These are phyloP conservation scores for Leucoptera coffeella DNA, from an alignment of 2,888 invertebrate species.

Conservation along the genomic window DNA sequence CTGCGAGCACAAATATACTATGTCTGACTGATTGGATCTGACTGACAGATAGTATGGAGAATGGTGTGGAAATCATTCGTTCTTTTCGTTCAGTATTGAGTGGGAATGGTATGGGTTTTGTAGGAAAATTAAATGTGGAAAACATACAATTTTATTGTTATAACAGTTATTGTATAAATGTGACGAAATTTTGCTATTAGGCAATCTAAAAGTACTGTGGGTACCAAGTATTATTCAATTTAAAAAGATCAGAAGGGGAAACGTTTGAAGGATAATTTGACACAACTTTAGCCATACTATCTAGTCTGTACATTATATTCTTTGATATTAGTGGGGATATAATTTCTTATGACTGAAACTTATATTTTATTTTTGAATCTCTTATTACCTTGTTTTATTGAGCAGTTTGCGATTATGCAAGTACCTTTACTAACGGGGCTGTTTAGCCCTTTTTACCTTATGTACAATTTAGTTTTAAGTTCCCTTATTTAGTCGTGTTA, in stretches of 20 bases:
- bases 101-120: neutral
- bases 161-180: neutral
- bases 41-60: no score
- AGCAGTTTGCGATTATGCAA: no score
- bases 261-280: neutral
- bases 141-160: neutral
- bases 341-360: conserved; percentile 9
- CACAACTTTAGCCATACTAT: neutral
- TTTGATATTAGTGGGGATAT: conserved; percentile 12
- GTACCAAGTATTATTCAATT: neutral
- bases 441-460: neutral
- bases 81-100: no score
- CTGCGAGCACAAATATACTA: no score
- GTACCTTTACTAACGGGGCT: conserved; percentile 7
- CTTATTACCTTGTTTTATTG: no score
- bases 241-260: neutral
- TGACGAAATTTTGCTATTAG: neutral
- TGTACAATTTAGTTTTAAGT: neutral
- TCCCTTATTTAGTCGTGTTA: neutral
- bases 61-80: no score
- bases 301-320: no score
- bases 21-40: no score
- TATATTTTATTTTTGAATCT: neutral
- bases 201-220: neutral
- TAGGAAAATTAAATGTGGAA: neutral